A percentile compares a stretch with the other conserved stretches of the same genome.
phyloP scores from a whole-genome alignment of 2,888 invertebrate genomes.

The Pyrocoelia pectoralis region DNA sequence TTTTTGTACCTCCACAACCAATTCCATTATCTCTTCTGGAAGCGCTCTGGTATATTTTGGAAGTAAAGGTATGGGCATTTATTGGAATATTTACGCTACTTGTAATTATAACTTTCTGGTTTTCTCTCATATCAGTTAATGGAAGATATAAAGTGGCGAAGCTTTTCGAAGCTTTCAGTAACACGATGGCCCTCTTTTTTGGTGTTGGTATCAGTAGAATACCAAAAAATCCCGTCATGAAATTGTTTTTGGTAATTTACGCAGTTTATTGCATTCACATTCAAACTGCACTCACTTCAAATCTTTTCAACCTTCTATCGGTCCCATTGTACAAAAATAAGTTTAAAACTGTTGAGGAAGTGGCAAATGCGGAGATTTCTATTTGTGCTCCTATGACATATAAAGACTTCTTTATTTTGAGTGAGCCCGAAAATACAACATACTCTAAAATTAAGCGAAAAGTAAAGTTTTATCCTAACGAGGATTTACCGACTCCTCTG shows the following conservation, averaged over 20 bases:
- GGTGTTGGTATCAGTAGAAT: background rate
- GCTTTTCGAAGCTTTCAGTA: too few species aligned
- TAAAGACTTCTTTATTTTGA: background rate
- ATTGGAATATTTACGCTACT: too few species aligned
- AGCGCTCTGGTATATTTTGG: too few species aligned
- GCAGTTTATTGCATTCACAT: background rate
- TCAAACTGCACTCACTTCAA: background rate
- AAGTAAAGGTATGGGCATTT: too few species aligned
- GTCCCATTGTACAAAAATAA: background rate
- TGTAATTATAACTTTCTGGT: too few species aligned
- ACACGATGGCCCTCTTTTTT: too few species aligned
- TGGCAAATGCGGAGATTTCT: background rate
- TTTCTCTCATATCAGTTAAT: too few species aligned
- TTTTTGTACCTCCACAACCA: too few species aligned
- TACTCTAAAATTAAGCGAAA: background rate
- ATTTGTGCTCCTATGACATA: background rate
- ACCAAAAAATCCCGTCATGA: background rate
- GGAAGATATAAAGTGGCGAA: too few species aligned
- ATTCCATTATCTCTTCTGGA: too few species aligned
- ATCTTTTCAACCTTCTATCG: background rate
- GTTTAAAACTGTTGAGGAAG: background rate
- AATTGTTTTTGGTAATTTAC: background rate
- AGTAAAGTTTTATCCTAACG: background rate
- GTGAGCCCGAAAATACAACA: background rate
- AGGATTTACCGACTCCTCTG: too few species aligned